Evolutionary conservation across 2,113 vertebrate species (phyloP), one percentile per base, ranked within the genome.

Genomic region (Syngnathus typhle): DNA sequence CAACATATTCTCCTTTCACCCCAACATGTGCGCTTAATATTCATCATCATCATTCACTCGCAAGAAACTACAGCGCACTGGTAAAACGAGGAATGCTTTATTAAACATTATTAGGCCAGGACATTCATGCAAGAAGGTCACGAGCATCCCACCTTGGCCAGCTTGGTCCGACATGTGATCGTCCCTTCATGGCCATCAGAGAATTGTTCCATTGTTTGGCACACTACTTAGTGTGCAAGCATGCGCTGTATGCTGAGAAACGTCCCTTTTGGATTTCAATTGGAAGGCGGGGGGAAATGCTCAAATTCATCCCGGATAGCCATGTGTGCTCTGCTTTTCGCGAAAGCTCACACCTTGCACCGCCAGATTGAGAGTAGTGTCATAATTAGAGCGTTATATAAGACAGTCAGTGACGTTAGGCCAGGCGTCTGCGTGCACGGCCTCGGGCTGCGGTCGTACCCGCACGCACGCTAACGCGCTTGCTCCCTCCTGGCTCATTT

Each of bases 331-430:
- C 41, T 43, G 41, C 15, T 3, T 18, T 36, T 36, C 13, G 27
- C 7, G 55, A 18, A 58, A 58, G 32, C 27, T 36, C 27, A 58
- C 16, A 39, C 37, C 38, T 41, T 21, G 38, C 2, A n/a, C 23
- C 16, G 7, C 61, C 6, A 66, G 12, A 21, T 10, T 27, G 23
- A 59, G 15, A 64, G 77, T 73, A 66, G 72, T 72, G 75, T 77
- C 61, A 58, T 76, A 73, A 83, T 80, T 73, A 77, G 77, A 56
- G 32, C 21, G 68, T 88, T 89, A 51, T 16, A 61, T 87, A 89
- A 89, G 4, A 2, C 44, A 1, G 21, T 23, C 60, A 23, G 41
- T 78, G 81, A 81, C 41, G 71, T 69, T 70, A 54, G 6, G 27
- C 67, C 39, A 52, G 60, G 59, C 71, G 7, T 44, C 1, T 7